Evolutionary conservation across 1,140 invertebrate genomes (phyloP).

Genomic region (Brachionus rotundiformis): DNA sequence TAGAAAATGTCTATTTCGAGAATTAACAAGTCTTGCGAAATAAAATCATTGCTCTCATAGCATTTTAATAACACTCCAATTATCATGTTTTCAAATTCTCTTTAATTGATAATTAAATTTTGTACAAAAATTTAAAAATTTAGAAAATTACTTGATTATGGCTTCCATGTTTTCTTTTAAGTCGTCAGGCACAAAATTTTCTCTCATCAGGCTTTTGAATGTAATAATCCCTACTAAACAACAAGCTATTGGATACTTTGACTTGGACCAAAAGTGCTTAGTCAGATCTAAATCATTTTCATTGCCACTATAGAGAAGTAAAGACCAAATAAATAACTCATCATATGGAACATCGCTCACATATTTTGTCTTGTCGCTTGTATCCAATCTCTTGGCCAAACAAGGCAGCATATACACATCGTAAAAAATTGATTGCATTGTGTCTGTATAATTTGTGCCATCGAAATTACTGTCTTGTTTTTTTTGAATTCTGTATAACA

Average conservation of each 20-base stretch:
- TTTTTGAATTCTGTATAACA: slow-evolving; percentile 49
- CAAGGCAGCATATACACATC: slow-evolving; percentile 37
- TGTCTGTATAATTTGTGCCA: slow-evolving; percentile 48
- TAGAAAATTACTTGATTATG: background rate
- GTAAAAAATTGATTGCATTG: slow-evolving; percentile 48
- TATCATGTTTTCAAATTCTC: slow-evolving; percentile 45
- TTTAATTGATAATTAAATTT: background rate
- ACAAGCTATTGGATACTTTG: slow-evolving; percentile 50
- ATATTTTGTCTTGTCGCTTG: slow-evolving; percentile 8
- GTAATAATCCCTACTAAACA: slow-evolving; percentile 35
- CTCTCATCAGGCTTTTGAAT: background rate
- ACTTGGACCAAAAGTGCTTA: slow-evolving; percentile 48
- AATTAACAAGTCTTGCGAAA: slow-evolving; percentile 44
- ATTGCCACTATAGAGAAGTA: slow-evolving; percentile 29
- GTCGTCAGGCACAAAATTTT: slow-evolving; percentile 50
- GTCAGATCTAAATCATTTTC: slow-evolving; percentile 30
- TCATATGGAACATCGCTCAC: slow-evolving; percentile 20
- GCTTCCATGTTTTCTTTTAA: slow-evolving; percentile 40
- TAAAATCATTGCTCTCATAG: slow-evolving; percentile 1
- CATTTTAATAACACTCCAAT: slow-evolving; percentile 22
- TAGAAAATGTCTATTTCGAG: slow-evolving; percentile 41
- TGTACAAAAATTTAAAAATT: background rate
- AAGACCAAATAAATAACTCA: slow-evolving; percentile 47
- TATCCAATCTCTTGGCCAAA: slow-evolving; percentile 6
- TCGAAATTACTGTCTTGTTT: slow-evolving; percentile 51